Evolutionary conservation across 2,113 vertebrate genomes (phyloP).

Genomic region (Rhynchopsitta pachyrhyncha): DNA sequence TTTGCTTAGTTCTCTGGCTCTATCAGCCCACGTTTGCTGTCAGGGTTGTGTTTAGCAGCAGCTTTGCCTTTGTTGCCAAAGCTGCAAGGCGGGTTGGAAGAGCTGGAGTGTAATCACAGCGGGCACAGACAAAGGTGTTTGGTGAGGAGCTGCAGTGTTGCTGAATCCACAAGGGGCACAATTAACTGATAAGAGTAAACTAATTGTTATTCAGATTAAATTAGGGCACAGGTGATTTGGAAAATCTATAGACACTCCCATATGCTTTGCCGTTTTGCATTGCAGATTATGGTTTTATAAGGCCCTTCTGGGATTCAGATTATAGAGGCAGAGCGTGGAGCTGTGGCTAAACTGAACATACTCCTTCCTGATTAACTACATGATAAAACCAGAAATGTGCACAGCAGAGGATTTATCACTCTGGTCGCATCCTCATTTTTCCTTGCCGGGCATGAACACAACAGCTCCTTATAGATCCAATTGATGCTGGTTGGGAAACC

Average conservation of each 20-base stretch:
- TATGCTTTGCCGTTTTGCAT: slow-evolving; percentile 65
- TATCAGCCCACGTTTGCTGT: neutral
- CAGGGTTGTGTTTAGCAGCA: neutral
- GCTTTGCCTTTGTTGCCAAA: neutral
- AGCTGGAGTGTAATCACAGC: slow-evolving; percentile 51
- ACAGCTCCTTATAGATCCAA: neutral
- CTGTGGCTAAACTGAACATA: slow-evolving; percentile 46
- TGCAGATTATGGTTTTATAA: slow-evolving; percentile 69
- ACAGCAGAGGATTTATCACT: slow-evolving; percentile 53
- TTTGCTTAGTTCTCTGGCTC: neutral
- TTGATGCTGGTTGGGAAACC: neutral
- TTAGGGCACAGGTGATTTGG: slow-evolving; percentile 77
- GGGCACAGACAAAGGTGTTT: slow-evolving; percentile 47
- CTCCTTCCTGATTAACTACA: slow-evolving; percentile 61
- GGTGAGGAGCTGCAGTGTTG: slow-evolving; percentile 40
- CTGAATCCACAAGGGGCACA: slow-evolving; percentile 69
- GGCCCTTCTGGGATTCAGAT: slow-evolving; percentile 62
- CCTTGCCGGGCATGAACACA: neutral
- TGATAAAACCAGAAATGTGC: slow-evolving; percentile 69
- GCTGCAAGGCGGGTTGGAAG: neutral
- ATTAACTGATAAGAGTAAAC: slow-evolving; percentile 75
- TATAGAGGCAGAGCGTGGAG: slow-evolving; percentile 36
- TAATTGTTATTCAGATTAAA: slow-evolving; percentile 79
- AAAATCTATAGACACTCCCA: slow-evolving; percentile 75
- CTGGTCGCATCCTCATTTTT: slow-evolving; percentile 46